These are phyloP conservation scores for Mico argentatus DNA, from an alignment of 2,797 vertebrate species.

Conservation along the genomic window DNA sequence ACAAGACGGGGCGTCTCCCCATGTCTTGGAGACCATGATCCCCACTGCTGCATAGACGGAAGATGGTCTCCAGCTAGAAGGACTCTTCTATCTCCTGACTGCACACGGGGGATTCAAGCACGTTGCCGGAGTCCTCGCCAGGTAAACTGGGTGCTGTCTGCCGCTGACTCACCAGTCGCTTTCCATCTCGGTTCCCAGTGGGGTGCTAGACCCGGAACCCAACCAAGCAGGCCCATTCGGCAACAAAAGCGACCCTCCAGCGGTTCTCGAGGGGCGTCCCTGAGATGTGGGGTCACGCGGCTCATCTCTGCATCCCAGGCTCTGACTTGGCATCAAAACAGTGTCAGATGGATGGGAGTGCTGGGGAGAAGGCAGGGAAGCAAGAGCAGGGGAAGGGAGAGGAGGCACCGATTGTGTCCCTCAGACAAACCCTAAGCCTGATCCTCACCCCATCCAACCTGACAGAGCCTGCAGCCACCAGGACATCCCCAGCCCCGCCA, in stretches of 20 bases:
- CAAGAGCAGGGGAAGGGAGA: fast-evolving
- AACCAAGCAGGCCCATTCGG: fast-evolving
- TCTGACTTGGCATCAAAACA: fast-evolving
- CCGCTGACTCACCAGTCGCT: fast-evolving
- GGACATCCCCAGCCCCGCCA: fast-evolving
- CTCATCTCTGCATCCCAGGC: neutral
- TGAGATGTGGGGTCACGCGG: fast-evolving
- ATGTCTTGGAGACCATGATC: neutral
- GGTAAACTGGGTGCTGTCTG: fast-evolving
- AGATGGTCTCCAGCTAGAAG: neutral
- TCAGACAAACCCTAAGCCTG: neutral
- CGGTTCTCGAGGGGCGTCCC: fast-evolving
- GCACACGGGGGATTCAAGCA: fast-evolving
- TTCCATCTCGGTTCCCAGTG: fast-evolving
- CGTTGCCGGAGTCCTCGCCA: fast-evolving
- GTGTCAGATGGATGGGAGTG: fast-evolving
- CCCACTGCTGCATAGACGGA: neutral
- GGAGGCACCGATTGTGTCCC: fast-evolving
- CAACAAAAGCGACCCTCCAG: neutral
- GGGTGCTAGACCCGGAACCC: fast-evolving
- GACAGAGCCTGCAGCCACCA: neutral
- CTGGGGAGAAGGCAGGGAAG: neutral
- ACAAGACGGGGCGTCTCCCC: neutral
- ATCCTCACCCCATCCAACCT: no score
- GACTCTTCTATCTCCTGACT: neutral